Evolutionary conservation across 37 sponge, comb jelly and placozoan genomes (phyloP).

Genomic region (Cladorhizidae sp.): DNA sequence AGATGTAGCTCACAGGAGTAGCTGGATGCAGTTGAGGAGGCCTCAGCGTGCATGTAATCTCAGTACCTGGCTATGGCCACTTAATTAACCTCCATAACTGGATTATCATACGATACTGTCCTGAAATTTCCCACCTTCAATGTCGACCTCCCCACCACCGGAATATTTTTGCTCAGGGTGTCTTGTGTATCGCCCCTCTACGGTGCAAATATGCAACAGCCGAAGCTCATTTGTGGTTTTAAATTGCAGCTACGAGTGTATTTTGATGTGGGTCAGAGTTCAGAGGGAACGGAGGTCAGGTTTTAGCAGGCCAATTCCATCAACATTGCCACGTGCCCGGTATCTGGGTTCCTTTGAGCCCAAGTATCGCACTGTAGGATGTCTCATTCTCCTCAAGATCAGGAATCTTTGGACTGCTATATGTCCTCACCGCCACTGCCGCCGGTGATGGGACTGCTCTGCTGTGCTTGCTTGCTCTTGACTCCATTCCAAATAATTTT

Average conservation of each 20-base stretch:
- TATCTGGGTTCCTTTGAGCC: background rate
- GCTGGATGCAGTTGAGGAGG: background rate
- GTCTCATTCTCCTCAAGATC: background rate
- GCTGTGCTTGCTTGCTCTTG: background rate
- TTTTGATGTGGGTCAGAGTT: background rate
- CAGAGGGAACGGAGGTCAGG: conserved; percentile 1
- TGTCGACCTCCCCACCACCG: background rate
- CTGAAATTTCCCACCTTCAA: conserved; percentile 41
- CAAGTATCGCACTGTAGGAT: conserved; percentile 4
- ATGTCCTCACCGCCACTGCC: too few relatives aligned
- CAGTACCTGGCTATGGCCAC: conserved; percentile 22
- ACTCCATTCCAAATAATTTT: background rate
- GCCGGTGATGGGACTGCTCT: background rate
- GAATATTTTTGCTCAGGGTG: conserved; percentile 29
- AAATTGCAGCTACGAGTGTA: background rate
- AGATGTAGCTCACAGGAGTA: conserved; percentile 5
- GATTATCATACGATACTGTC: too few relatives aligned
- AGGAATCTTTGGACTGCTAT: background rate
- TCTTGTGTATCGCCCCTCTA: conserved; percentile 15
- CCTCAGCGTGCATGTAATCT: conserved; percentile 49
- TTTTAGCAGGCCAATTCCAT: background rate
- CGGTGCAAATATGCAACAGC: conserved; percentile 24
- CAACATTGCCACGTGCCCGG: background rate
- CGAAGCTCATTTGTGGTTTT: conserved; percentile 12
- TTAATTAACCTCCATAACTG: too few relatives aligned